Evolutionary conservation across 1,140 invertebrate genomes (phyloP), one percentile per base, ranked within the genome.

Genomic region (Drosophila nikananu): DNA sequence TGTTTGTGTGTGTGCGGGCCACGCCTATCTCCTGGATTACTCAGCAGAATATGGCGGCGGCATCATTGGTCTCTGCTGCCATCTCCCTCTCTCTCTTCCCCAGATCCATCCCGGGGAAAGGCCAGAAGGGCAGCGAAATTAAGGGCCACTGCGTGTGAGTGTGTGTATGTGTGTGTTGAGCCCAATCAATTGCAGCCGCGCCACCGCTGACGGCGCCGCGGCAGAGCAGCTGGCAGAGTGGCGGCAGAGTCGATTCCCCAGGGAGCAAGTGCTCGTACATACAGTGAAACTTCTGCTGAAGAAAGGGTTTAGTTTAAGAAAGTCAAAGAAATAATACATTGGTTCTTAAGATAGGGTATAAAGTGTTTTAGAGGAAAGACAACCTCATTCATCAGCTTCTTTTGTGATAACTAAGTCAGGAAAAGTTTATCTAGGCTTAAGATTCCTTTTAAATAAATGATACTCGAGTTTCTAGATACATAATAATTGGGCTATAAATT

Each of bases 21-120:
- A 92, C 91, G 91, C 91, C 91, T 92, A 91, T 91, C 91, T 92
- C 91, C 83, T 91, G 91, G 80, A 92, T 92, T 92, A 92, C 71
- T 92, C 91, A 92, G 91, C 91, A 92, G 54, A 86, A 90, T 83
- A 72, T 91, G 90, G 86, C 82, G 83, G 81, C 86, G 86, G 86
- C 86, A 89, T 89, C 86, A 89, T 89, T 89, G 86, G 86, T 89
- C 84, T 89, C 68, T 57, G 41, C 54, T 58, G 55, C 68, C 54
- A 27, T 72, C 66, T 74, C 77, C 61, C 70, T 57, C 52, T 42
- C 52, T 42, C 67, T 30, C 51, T 42, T n/a, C 63, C 68, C 48
- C 57, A 72, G 59, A 39, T 58, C 66, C 66, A 30, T 25, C 35
- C 42, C 48, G 49, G 51, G 42, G 30, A 66, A 66, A 42, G 52